These are phyloP conservation scores for Keiferia lycopersicella DNA, from an alignment of 2,888 invertebrate genomes.

Conservation along the genomic window DNA sequence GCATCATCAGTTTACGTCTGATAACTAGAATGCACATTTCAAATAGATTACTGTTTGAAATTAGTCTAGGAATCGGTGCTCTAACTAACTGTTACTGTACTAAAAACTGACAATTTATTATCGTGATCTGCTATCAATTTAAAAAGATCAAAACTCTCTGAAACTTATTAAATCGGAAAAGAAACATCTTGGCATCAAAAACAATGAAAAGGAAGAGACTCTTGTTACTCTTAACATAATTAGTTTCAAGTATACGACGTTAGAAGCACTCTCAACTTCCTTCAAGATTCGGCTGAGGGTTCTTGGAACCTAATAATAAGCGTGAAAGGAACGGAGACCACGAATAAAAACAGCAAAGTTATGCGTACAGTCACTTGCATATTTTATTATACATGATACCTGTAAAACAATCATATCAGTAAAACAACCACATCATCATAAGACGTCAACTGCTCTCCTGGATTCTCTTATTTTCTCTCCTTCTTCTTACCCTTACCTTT, in stretches of 20 bases:
- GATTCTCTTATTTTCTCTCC: no score
- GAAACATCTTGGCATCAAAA: neutral
- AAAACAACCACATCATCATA: no score
- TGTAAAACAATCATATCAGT: no score
- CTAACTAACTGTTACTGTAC: no score
- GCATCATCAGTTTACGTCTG: neutral
- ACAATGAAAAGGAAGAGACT: neutral
- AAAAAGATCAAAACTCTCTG: neutral
- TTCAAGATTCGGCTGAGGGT: neutral
- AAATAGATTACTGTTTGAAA: neutral
- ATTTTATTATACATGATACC: no score
- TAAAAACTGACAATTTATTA: no score
- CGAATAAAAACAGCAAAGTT: conserved; percentile 1
- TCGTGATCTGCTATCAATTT: no score
- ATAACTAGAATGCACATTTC: neutral
- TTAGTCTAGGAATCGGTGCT: no score
- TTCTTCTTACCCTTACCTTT: no score
- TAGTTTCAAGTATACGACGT: neutral
- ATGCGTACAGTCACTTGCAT: neutral
- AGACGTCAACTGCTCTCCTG: no score
- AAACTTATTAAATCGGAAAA: neutral
- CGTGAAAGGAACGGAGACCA: neutral
- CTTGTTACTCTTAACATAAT: conserved; percentile 9
- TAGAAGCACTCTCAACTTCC: conserved; percentile 4
- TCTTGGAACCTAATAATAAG: conserved; percentile 8